Evolutionary conservation across 1,140 invertebrate genomes (phyloP).

Genomic region (Heliothis virescens): DNA sequence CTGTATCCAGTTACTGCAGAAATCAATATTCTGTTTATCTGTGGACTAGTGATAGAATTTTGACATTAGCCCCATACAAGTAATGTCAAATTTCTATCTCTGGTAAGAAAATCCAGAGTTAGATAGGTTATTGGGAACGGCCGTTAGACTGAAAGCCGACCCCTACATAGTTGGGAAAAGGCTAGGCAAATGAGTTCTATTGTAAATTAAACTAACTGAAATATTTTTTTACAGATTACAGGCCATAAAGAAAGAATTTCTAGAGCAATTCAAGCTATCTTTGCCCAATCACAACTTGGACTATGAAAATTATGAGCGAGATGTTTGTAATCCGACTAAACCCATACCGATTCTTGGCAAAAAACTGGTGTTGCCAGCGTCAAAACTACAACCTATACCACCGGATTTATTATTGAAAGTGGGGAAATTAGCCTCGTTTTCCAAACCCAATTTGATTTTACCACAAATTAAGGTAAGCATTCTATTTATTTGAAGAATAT

Average conservation of each 20-base stretch:
- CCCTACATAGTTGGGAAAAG: too few relatives aligned
- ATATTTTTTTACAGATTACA: conserved; percentile 63
- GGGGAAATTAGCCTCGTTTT: conserved; percentile 34
- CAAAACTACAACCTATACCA: conserved; percentile 73
- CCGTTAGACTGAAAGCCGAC: too few relatives aligned
- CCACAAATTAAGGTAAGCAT: conserved; percentile 53
- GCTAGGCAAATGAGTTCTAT: too few relatives aligned
- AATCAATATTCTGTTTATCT: too few relatives aligned
- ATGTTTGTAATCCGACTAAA: conserved; percentile 40
- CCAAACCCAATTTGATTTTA: conserved; percentile 32
- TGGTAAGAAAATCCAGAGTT: too few relatives aligned
- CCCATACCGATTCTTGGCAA: conserved; percentile 27
- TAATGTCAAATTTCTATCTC: too few relatives aligned
- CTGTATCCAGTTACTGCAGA: too few relatives aligned
- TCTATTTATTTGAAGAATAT: conserved; percentile 2
- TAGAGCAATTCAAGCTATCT: conserved; percentile 61
- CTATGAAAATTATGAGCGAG: conserved; percentile 59
- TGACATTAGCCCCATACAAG: too few relatives aligned
- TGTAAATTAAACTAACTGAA: neutral
- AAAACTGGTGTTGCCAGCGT: conserved; percentile 71
- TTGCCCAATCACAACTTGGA: conserved; percentile 55
- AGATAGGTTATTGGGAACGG: too few relatives aligned
- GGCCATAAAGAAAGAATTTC: conserved; percentile 61
- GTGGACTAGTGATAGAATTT: too few relatives aligned
- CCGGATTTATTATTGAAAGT: conserved; percentile 64